These are phyloP conservation scores for Rousettus leschenaultii DNA, from an alignment of 2,113 vertebrate genomes.

Conservation along the genomic window DNA sequence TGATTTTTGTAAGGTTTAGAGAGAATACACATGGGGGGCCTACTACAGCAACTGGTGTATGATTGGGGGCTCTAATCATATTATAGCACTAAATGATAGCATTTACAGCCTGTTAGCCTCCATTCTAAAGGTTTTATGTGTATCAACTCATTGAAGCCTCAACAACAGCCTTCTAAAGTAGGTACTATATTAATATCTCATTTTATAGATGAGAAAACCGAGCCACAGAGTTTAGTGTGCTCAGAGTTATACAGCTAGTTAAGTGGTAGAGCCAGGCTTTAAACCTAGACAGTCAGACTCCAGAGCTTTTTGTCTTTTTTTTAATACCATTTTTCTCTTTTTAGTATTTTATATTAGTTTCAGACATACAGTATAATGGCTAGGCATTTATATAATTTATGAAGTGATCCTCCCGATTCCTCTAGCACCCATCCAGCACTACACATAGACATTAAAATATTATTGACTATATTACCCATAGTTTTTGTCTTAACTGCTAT, in stretches of 20 bases:
- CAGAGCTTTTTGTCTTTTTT: neutral
- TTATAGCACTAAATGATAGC: neutral
- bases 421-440: too few relatives aligned
- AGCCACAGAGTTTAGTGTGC: neutral
- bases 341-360: too few relatives aligned
- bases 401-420: too few relatives aligned
- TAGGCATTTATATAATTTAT: too few relatives aligned
- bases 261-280: neutral
- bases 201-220: conserved; percentile 22
- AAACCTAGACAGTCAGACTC: neutral
- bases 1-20: conserved; percentile 1
- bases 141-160: neutral
- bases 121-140: neutral
- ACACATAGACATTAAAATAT: too few relatives aligned
- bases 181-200: neutral
- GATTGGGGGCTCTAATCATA: neutral
- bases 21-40: neutral
- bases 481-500: neutral
- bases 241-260: neutral
- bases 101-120: neutral
- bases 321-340: too few relatives aligned
- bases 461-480: too few relatives aligned
- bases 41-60: neutral
- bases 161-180: neutral
- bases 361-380: too few relatives aligned